Percentiles rank a stretch among this genome's conserved stretches.
phyloP scores from a whole-genome alignment of 1,140 invertebrate genomes.

The Drosophila chauvacae region DNA sequence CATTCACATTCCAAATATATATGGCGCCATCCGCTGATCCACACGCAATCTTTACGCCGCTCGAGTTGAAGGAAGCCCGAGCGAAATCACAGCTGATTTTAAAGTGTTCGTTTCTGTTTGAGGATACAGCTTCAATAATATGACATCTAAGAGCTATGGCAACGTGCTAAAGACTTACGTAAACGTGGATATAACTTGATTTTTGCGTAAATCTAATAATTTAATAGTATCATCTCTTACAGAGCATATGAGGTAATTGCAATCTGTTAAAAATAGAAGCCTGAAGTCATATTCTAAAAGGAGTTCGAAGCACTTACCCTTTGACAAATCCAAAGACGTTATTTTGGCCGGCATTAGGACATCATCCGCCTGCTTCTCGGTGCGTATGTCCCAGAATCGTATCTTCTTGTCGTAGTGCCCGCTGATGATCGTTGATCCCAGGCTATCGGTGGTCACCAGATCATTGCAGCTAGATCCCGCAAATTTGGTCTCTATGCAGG shows the following conservation, averaged over 20 bases:
- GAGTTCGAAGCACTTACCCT: conserved; percentile 87
- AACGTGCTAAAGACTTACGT: conserved; percentile 87
- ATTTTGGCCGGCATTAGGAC: conserved; percentile 96
- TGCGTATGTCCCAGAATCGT: conserved; percentile 97
- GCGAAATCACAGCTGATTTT: conserved; percentile 98
- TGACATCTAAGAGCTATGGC: too few relatives aligned
- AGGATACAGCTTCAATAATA: background rate
- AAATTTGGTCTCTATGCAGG: conserved; percentile 98
- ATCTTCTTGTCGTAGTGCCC: conserved; percentile 99
- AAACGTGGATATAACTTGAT: conserved; percentile 95
- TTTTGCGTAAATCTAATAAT: conserved; percentile 96
- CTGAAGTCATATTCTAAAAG: background rate
- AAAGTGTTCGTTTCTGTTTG: conserved; percentile 94
- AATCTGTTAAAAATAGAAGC: conserved; percentile 87
- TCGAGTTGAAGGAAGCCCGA: conserved; percentile 95
- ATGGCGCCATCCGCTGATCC: conserved; percentile 96
- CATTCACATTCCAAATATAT: conserved; percentile 95
- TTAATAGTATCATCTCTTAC: conserved; percentile 97
- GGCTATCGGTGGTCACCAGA: conserved; percentile 93
- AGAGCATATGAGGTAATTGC: conserved; percentile 94
- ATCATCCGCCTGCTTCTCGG: conserved; percentile 91
- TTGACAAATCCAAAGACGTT: conserved; percentile 96
- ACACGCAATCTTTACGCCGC: conserved; percentile 93
- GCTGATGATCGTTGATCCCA: conserved; percentile 96
- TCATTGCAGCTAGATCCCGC: conserved; percentile 98